A percentile compares a stretch with the other conserved stretches of the same genome.
phyloP scores from a whole-genome alignment of 2,113 vertebrate species.

The Anarrhichthys ocellatus region DNA sequence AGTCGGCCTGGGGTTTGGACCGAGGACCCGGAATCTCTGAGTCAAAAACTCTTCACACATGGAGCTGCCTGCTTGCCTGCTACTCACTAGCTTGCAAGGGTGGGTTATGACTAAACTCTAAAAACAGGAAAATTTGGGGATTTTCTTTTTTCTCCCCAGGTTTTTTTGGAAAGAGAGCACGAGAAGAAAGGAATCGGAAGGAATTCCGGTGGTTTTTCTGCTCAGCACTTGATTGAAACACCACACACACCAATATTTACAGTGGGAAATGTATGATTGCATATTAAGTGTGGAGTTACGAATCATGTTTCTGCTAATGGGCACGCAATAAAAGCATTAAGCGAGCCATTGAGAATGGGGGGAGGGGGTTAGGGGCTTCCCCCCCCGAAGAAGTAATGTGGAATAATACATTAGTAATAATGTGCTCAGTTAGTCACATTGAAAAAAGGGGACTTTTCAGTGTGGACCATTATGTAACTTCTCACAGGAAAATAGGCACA shows the following conservation, averaged over 20 bases:
- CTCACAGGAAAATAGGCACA: conserved; percentile 56
- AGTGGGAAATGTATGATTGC: conserved; percentile 78
- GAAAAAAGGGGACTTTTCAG: conserved; percentile 67
- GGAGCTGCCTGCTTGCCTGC: conserved; percentile 63
- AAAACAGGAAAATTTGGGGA: conserved; percentile 82
- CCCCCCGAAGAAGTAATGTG: conserved; percentile 64
- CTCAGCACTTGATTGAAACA: conserved; percentile 78
- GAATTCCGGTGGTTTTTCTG: conserved; percentile 77
- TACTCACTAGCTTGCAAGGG: conserved; percentile 58
- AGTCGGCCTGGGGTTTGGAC: conserved; percentile 77
- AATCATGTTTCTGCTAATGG: conserved; percentile 77
- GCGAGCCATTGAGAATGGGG: conserved; percentile 49
- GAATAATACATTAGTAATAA: conserved; percentile 72
- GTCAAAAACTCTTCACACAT: conserved; percentile 80
- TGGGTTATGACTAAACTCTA: conserved; percentile 76
- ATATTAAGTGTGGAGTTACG: conserved; percentile 77
- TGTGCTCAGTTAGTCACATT: conserved; percentile 51
- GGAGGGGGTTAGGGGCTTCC: conserved; percentile 50
- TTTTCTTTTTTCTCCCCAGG: conserved; percentile 60
- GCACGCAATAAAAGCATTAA: conserved; percentile 76
- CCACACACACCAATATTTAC: conserved; percentile 74
- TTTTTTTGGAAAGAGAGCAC: conserved; percentile 64
- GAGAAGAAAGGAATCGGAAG: conserved; percentile 70
- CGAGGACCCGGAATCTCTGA: conserved; percentile 80
- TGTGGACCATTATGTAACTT: conserved; percentile 71